Evolutionary conservation across 2,113 vertebrate genomes (phyloP).

Genomic region (Parotia lawesii): DNA sequence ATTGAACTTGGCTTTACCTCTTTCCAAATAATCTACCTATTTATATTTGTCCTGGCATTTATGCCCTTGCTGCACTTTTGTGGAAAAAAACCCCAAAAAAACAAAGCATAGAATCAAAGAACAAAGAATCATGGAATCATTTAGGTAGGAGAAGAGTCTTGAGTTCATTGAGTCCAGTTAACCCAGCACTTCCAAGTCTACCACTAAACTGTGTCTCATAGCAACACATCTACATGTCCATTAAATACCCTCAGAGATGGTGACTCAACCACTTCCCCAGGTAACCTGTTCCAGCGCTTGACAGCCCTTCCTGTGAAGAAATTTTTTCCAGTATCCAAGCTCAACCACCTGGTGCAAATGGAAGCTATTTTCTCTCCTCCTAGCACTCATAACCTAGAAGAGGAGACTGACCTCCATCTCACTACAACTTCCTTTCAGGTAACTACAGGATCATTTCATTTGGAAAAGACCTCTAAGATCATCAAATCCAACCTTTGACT

Average conservation of each 20-base stretch:
- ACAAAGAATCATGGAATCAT: background rate
- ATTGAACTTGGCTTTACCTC: background rate
- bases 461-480: background rate
- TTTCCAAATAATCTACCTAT: background rate
- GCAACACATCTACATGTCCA: fast-evolving
- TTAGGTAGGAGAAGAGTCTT: background rate
- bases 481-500: background rate
- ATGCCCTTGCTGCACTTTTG: background rate
- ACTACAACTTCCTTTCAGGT: background rate
- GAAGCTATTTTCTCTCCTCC: background rate
- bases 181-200: background rate
- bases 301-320: fast-evolving
- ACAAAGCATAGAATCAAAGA: background rate
- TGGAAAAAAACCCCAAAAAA: background rate
- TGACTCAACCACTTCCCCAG: background rate
- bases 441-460: background rate
- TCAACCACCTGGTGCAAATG: fast-evolving
- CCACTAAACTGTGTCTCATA: background rate
- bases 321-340: background rate
- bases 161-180: background rate
- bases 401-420: fast-evolving
- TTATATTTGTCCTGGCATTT: background rate
- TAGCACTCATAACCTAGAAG: background rate
- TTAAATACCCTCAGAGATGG: background rate
- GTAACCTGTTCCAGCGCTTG: background rate